Conservation (phyloP, 1,140 invertebrate genomes). For the Nephotettix cincticeps region DNA sequence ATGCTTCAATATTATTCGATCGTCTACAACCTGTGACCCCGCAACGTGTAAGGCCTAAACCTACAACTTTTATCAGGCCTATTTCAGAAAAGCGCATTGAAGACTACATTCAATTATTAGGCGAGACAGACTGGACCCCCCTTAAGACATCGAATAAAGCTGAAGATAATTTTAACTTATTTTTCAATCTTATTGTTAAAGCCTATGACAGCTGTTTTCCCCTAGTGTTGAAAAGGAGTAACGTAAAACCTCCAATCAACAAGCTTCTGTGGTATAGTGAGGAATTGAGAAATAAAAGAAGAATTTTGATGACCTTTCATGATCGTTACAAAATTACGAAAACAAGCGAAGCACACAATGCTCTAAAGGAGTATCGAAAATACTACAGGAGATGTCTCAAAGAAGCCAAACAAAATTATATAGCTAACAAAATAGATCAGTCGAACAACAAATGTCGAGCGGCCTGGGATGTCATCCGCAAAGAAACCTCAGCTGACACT, state of each 20-base stretch:
- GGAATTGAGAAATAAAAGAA: not conserved
- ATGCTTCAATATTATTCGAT: not conserved
- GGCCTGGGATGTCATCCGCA: not conserved
- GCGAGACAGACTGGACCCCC: not conserved
- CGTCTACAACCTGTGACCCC: not conserved
- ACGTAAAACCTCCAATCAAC: not conserved
- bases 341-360: not conserved
- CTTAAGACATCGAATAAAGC: not conserved
- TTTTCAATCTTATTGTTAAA: not conserved
- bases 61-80: not conserved
- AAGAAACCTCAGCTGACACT: not conserved
- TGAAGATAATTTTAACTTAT: not conserved
- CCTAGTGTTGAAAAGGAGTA: not conserved
- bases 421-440: not conserved
- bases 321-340: not conserved
- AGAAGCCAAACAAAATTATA: not conserved
- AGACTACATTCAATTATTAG: not conserved
- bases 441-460: not conserved
- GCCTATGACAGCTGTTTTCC: not conserved
- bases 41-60: not conserved
- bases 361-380: not conserved
- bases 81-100: not conserved
- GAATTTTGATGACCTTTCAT: not conserved
- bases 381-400: not conserved
- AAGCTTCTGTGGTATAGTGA: not conserved